phyloP scores from a whole-genome alignment of 1,140 invertebrate genomes.

The Trachymyrmex septentrionalis region DNA sequence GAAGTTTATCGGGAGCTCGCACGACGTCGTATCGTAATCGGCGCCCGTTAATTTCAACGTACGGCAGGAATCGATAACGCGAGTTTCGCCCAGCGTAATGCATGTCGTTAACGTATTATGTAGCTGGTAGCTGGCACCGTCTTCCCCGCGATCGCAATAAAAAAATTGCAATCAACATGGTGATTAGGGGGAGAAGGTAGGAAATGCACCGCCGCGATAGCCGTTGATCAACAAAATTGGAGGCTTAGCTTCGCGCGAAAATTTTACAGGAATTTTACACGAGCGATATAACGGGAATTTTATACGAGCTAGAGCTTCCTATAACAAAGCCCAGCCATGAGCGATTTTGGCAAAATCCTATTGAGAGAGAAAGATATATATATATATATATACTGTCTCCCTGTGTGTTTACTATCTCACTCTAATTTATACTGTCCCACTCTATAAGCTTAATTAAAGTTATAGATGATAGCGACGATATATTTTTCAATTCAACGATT shows the following conservation, averaged over 20 bases:
- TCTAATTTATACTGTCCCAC: no score
- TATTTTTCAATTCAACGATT: no score
- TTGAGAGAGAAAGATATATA: no score
- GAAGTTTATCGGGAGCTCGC: slow-evolving; percentile 11
- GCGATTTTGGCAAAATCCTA: no score
- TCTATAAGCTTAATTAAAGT: no score
- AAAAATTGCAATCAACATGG: slow-evolving; percentile 7
- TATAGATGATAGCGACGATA: no score
- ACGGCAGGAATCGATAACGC: not conserved
- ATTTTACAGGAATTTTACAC: slow-evolving; percentile 5
- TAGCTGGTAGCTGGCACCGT: not conserved
- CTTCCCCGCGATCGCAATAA: slow-evolving; percentile 3
- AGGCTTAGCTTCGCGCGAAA: not conserved
- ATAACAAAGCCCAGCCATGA: no score
- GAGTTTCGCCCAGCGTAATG: not conserved
- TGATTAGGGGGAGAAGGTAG: not conserved
- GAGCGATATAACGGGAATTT: not conserved
- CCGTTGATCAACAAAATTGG: not conserved
- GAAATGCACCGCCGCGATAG: not conserved
- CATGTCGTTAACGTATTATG: not conserved
- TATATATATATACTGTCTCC: no score
- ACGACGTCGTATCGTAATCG: slow-evolving; percentile 15
- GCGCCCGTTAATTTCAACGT: slow-evolving; percentile 37
- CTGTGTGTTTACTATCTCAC: no score
- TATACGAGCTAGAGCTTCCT: no score